Base-by-base conservation (phyloP, 2,888 invertebrate genomes). In the Petrophora chlorosata region DNA sequence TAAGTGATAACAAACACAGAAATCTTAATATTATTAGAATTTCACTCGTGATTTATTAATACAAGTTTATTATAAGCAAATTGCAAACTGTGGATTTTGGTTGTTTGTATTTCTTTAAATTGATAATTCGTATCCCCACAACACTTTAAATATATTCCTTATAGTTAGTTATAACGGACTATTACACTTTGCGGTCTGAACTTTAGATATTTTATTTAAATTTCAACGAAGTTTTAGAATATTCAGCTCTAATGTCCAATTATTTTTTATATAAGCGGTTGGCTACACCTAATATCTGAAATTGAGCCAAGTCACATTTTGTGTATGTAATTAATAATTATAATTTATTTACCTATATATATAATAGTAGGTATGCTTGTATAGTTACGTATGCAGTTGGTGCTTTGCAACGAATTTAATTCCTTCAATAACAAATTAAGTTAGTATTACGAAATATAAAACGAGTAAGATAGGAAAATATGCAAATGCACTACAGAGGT, bases 91-190 rank as follows among this genome's bases (percentile, higher is more conserved):
- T n/a, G n/a, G n/a, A n/a, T 8, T 23, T 23, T 15, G 25, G 5
- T 16, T 39, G 8, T 14, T 25, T 29, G 3, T 13, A 8, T 30
- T 32, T 33, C n/a, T n/a, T n/a, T n/a, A n/a, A n/a, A n/a, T n/a
- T n/a, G n/a, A n/a, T n/a, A n/a, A 39, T 13, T 34, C 39, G 73
- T 76, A 73, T 76, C 71, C 73, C 76, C 79, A 80, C 77, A 73
- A 67, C 44, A 60, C 32, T 34, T 32, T 15, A 16, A 32, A 56
- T 66, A 68, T 63, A 69, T 63, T 66, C 54, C 74, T 77, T 73
- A 81, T 38, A 61, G 63, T 25, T 44, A 44, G 9, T 45, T 51
- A 22, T 29, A 8, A 33, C 15, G 13, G 29, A 19, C 22, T 43
- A 26, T 39, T 36, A 33, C 35, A 25, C n/a, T 10, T 35, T 12